These are phyloP conservation scores for Bubo blakistoni DNA, from an alignment of 2,113 vertebrate species.

Conservation along the genomic window DNA sequence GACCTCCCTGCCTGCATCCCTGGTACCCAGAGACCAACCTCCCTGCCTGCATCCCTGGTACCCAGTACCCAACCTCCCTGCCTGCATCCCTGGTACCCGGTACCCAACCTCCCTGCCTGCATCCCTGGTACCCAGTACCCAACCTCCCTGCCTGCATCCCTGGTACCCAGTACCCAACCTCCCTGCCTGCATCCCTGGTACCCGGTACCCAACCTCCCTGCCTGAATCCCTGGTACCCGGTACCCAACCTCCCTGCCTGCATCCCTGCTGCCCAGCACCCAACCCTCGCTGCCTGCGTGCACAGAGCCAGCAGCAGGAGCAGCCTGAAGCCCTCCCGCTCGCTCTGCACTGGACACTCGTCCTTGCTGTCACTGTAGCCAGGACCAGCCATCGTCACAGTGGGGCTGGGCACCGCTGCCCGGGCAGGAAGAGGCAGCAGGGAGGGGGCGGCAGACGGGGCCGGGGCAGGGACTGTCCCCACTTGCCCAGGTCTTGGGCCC, in stretches of 20 bases:
- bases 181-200: background rate
- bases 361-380: background rate
- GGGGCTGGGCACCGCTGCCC: rapidly evolving
- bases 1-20: background rate
- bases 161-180: too few species aligned
- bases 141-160: background rate
- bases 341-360: background rate
- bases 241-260: background rate
- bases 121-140: background rate
- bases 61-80: background rate
- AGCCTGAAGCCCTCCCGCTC: background rate
- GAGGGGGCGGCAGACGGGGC: background rate
- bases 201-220: background rate
- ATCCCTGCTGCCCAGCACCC: background rate
- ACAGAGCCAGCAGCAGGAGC: background rate
- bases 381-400: background rate
- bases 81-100: background rate
- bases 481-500: background rate
- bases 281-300: background rate
- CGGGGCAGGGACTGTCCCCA: background rate
- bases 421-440: background rate
- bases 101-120: background rate
- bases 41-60: background rate
- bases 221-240: background rate
- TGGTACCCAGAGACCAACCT: background rate